Conservation (phyloP, 1,140 invertebrate species). For the Drosophila athabasca region DNA sequence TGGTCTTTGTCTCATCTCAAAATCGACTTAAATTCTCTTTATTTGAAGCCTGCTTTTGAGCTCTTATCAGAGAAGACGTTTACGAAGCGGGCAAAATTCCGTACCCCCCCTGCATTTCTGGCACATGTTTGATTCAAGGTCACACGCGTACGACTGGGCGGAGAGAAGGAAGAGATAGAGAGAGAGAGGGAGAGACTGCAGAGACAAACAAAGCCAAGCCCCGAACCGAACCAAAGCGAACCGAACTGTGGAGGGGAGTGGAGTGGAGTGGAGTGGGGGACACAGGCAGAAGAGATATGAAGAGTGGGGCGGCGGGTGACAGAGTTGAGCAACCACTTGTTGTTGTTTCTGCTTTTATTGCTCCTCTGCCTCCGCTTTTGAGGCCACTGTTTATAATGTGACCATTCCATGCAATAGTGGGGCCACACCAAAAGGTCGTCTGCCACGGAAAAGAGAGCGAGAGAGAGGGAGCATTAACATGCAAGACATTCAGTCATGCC, state of each 20-base stretch:
- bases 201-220: constrained; percentile 58
- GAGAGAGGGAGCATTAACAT: constrained; percentile 44
- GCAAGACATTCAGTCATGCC: constrained; percentile 40
- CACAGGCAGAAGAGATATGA: neutral
- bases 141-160: constrained; percentile 40
- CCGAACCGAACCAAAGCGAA: constrained; percentile 17
- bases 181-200: constrained; percentile 26
- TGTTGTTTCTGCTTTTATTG: constrained; percentile 59
- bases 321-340: constrained; percentile 78
- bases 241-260: too few relatives aligned
- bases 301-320: constrained; percentile 9
- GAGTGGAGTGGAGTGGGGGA: neutral
- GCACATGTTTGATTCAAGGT: constrained; percentile 68
- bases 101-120: constrained; percentile 57
- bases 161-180: too few relatives aligned
- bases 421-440: constrained; percentile 52
- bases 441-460: constrained; percentile 43
- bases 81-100: constrained; percentile 1
- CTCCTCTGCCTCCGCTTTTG: constrained; percentile 39
- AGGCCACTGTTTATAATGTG: constrained; percentile 47
- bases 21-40: too few relatives aligned
- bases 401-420: constrained; percentile 35
- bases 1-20: too few relatives aligned
- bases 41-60: too few relatives aligned
- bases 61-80: constrained; percentile 6